Evolutionary conservation across 2,888 invertebrate genomes (phyloP), one percentile per base, ranked within the genome.

Genomic region (Pherbina coryleti): DNA sequence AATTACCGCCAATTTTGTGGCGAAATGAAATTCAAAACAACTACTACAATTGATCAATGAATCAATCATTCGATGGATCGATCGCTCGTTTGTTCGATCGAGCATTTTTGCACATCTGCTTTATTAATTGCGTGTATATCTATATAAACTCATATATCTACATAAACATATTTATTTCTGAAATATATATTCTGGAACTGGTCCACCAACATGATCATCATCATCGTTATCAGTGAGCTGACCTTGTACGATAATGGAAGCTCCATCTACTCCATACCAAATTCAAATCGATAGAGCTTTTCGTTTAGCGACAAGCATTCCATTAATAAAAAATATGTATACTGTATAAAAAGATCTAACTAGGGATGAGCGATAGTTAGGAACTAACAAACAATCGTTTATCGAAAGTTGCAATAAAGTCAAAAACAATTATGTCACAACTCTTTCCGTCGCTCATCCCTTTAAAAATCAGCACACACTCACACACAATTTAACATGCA

Each of bases 181-280:
- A 44, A 11, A 44, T 44, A 44, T 11, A 11, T 3, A 2, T 64
- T 28, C 25, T 62, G 62, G 62, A 62, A 62, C 28, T 28, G 62
- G 17, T 62, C 8, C 28, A 62, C 31, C 25, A 31, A 31, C 17
- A 28, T 22, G 14, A 60, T 64, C 34, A 14, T 34, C 62, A 25
- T 25, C 64, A 49, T 37, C 5, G 37, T 14, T 14, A 44, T 44
- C 51, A 87, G 87, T 81, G 87, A 87, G 83, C 83, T 87, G 86
- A 88, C 88, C 19, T 82, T 87, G 66, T 83, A 84, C 77, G 88
- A 87, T 72, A 87, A 84, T 81, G 85, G 84, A 80, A 83, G 81
- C 81, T 82, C 85, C 34, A 83, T 85, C 81, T 84, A 79, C 79
- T 82, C 85, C 57, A 83, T 85, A 78, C 79, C 82, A 76, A 79